phyloP scores from a whole-genome alignment of 2,888 invertebrate species.

The Lasius platythorax region DNA sequence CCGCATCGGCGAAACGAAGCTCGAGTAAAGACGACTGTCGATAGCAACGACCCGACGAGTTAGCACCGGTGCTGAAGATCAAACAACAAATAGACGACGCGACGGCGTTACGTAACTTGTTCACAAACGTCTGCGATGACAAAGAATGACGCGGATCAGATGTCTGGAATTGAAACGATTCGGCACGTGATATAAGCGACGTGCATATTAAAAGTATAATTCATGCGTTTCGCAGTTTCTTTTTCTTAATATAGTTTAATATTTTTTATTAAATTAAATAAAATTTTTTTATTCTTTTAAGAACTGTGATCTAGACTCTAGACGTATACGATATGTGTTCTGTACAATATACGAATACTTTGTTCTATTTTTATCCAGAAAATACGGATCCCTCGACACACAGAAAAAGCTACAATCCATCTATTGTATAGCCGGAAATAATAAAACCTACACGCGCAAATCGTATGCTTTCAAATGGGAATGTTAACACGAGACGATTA shows the following conservation, averaged over 20 bases:
- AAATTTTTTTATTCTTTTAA: background rate
- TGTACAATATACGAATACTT: no score
- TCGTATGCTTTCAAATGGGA: background rate
- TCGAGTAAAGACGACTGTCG: slow-evolving; percentile 28
- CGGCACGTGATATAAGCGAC: background rate
- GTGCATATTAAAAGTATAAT: background rate
- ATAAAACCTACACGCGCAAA: background rate
- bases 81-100: slow-evolving; percentile 30
- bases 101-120: background rate
- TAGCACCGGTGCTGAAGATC: slow-evolving; percentile 27
- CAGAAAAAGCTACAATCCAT: background rate
- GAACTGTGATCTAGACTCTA: background rate
- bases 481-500: background rate
- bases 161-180: background rate
- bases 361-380: background rate
- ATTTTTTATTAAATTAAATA: background rate
- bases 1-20: slow-evolving; percentile 8
- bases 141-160: background rate
- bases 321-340: background rate
- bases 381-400: background rate
- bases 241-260: background rate
- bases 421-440: background rate
- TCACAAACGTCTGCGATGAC: background rate
- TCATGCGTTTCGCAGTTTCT: background rate
- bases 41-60: slow-evolving; percentile 29